Evolutionary conservation across 2,797 vertebrate species (phyloP).

Genomic region (Novumbra hubbsi): DNA sequence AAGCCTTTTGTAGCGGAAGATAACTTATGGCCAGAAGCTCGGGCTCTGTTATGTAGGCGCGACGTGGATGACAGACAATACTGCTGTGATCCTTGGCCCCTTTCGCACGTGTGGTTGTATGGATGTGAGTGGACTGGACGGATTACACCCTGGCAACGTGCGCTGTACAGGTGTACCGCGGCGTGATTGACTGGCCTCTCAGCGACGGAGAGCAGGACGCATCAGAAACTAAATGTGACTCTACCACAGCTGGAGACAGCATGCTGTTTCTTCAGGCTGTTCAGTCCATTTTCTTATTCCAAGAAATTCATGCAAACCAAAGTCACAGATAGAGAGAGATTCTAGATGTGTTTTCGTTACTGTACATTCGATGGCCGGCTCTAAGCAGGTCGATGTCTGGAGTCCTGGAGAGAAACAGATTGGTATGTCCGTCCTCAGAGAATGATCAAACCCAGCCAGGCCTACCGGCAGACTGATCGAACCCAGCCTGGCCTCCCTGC

Average conservation of each 20-base stretch:
- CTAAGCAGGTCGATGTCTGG: too few relatives aligned
- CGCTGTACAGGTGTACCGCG: conserved; percentile 44
- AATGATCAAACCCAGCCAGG: neutral
- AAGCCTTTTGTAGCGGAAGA: too few relatives aligned
- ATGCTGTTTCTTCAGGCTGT: neutral
- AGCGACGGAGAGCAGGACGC: neutral
- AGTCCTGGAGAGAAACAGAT: too few relatives aligned
- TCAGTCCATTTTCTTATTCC: neutral
- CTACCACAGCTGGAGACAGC: conserved; percentile 14
- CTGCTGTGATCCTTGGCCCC: neutral
- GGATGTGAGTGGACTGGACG: neutral
- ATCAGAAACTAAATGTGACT: conserved; percentile 56
- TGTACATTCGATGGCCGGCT: too few relatives aligned
- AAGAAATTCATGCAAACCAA: neutral
- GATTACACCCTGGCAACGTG: conserved; percentile 25
- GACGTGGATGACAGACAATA: too few relatives aligned
- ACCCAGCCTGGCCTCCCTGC: too few relatives aligned
- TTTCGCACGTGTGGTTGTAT: neutral
- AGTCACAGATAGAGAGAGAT: neutral
- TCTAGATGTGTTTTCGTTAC: neutral
- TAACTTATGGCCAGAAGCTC: too few relatives aligned
- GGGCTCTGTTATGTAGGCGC: too few relatives aligned
- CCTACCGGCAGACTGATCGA: conserved; percentile 14
- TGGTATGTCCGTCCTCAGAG: too few relatives aligned
- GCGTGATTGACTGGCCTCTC: conserved; percentile 37